Conservation (phyloP, 2,113 vertebrate species). For the Nerophis lumbriciformis region DNA sequence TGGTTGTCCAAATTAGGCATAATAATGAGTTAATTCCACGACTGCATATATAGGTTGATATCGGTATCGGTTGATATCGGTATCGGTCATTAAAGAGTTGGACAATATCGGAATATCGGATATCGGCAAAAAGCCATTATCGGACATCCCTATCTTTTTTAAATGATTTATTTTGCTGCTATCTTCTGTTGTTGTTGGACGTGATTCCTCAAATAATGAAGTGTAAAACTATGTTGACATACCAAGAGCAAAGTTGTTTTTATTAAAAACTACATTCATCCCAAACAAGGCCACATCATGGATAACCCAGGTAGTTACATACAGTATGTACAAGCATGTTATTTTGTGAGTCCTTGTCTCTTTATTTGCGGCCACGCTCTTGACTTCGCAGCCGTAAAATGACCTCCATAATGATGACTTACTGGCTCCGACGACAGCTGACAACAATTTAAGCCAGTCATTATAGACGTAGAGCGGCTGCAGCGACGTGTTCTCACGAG, state of each 20-base stretch:
- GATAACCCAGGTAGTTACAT: conserved; percentile 39
- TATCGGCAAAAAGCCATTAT: too few species aligned
- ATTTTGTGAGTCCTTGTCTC: conserved; percentile 7
- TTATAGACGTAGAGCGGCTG: background rate
- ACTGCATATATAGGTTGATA: too few species aligned
- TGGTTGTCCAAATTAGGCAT: too few species aligned
- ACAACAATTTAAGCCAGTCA: background rate
- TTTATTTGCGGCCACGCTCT: background rate
- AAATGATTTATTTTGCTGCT: background rate
- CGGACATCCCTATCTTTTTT: too few species aligned
- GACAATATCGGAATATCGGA: too few species aligned
- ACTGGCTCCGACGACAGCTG: background rate
- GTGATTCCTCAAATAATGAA: background rate
- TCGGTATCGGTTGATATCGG: too few species aligned
- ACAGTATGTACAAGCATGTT: conserved; percentile 39
- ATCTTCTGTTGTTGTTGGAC: background rate
- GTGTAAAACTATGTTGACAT: background rate
- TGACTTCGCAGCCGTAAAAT: background rate
- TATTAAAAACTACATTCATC: conserved; percentile 57
- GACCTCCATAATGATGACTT: conserved; percentile 1
- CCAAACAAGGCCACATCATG: conserved; percentile 61
- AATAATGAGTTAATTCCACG: too few species aligned
- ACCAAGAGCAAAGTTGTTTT: conserved; percentile 34
- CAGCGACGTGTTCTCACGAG: background rate
- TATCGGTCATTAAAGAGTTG: too few species aligned